These are phyloP conservation scores for Tapirus terrestris DNA, from an alignment of 2,113 vertebrate genomes.

Conservation along the genomic window DNA sequence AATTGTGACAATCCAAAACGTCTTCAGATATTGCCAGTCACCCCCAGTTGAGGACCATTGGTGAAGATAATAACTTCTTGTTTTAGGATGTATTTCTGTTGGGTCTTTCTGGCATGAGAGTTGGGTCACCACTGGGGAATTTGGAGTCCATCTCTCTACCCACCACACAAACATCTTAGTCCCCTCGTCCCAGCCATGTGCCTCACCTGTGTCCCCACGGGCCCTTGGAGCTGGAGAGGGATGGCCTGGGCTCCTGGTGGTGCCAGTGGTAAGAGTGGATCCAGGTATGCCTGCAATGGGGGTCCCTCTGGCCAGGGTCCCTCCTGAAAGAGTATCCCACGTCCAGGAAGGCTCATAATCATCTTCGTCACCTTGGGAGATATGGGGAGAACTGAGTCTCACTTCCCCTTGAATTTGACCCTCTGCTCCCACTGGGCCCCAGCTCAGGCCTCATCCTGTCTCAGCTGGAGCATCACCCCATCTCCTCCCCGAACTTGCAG, in stretches of 20 bases:
- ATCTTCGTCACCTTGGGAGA: constrained; percentile 22
- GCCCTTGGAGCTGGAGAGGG: neutral
- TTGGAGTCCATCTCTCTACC: neutral
- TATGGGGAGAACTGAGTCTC: neutral
- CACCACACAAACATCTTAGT: neutral
- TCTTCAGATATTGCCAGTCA: neutral
- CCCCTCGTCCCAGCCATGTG: neutral
- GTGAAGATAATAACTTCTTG: neutral
- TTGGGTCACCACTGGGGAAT: neutral
- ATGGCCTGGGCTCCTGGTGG: neutral
- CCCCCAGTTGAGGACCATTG: neutral
- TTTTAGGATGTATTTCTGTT: neutral
- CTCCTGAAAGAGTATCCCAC: neutral
- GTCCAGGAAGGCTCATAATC: neutral
- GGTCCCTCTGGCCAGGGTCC: neutral
- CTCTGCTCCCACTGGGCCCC: neutral
- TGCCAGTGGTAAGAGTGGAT: neutral
- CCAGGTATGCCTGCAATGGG: neutral
- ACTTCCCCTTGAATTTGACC: neutral
- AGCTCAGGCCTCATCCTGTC: neutral
- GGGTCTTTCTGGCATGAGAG: neutral
- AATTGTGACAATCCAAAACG: neutral
- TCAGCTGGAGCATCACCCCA: neutral
- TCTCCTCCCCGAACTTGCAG: neutral
- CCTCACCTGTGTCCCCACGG: constrained; percentile 56